Evolutionary conservation across 2,888 invertebrate genomes (phyloP), one percentile per base, ranked within the genome.

Genomic region (Polietes domitor): DNA sequence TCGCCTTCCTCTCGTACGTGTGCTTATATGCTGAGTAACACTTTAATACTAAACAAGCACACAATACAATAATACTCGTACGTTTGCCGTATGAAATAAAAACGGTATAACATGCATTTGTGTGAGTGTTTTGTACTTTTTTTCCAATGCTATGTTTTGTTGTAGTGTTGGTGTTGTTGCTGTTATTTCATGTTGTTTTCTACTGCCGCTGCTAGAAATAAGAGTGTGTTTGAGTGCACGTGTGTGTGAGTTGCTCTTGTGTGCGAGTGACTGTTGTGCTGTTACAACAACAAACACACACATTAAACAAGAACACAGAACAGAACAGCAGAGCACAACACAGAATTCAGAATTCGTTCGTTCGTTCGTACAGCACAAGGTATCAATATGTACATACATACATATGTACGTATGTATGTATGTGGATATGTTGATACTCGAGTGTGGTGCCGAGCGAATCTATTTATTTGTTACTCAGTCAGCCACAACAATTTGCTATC

Each of bases 11-110:
- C 71, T 81, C 68, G 24, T 81, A 75, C 37, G 81, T 84, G 85
- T 88, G 88, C 87, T 89, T 86, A 86, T 88, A 78, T 88, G 87
- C 89, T 89, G 90, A 90, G 90, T 88, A 90, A 88, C 89, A 89
- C 87, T 89, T 88, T 87, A 85, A 87, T 88, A 90, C 90, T 89
- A 89, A 85, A 55, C 55, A 55, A 61, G 43, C 68, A 24, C 58
- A 68, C 43, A 24, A 68, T 43, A 68, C 24, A 68, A 68, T 28
- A 61, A 61, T 28, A 61, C 61, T 26, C 61, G 32, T 28, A 85
- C 83, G 83, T 87, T 87, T 86, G 82, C 87, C 88, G 76, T 89
- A 90, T 91, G 91, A 89, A 91, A 90, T 91, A 90, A 89, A 91
- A 91, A 88, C 91, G 88, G 88, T 89, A 87, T 90, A 86, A 87